These are phyloP conservation scores for Phytoseiulus persimilis DNA, from an alignment of 2,888 invertebrate genomes.

Conservation along the genomic window DNA sequence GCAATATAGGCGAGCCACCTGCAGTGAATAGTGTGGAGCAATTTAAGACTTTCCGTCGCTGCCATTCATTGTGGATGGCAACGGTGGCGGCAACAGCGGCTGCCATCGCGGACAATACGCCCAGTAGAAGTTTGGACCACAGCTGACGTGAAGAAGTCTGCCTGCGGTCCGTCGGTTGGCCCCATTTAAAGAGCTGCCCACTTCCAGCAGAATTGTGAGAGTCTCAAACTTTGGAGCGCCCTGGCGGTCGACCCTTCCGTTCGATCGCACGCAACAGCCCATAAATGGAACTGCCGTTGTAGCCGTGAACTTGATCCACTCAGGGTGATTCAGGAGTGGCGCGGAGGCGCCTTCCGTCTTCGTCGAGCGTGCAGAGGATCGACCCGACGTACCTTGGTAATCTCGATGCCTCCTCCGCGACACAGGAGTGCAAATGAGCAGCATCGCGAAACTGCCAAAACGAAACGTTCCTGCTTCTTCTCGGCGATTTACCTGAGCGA, in stretches of 20 bases:
- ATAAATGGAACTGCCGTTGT: too few relatives aligned
- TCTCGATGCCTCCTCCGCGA: too few relatives aligned
- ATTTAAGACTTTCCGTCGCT: not conserved
- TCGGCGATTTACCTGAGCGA: too few relatives aligned
- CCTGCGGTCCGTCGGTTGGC: not conserved
- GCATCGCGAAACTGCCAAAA: too few relatives aligned
- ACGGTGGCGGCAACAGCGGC: not conserved
- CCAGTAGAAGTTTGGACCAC: constrained; percentile 5
- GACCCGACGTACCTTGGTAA: too few relatives aligned
- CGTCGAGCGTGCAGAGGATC: too few relatives aligned
- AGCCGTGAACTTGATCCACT: too few relatives aligned
- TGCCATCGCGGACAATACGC: not conserved
- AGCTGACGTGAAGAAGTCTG: not conserved
- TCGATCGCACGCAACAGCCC: too few relatives aligned
- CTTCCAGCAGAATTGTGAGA: not conserved
- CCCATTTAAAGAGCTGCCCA: not conserved
- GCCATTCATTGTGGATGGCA: not conserved
- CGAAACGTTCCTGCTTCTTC: too few relatives aligned
- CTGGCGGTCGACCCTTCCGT: not conserved
- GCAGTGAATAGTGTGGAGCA: not conserved
- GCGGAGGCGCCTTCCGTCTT: too few relatives aligned
- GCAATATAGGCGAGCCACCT: not conserved
- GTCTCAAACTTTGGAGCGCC: not conserved
- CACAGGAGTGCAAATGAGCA: too few relatives aligned
- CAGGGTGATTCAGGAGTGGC: too few relatives aligned